Conservation (phyloP, 1,140 invertebrate species). For the Pseudomyrmex gracilis region DNA sequence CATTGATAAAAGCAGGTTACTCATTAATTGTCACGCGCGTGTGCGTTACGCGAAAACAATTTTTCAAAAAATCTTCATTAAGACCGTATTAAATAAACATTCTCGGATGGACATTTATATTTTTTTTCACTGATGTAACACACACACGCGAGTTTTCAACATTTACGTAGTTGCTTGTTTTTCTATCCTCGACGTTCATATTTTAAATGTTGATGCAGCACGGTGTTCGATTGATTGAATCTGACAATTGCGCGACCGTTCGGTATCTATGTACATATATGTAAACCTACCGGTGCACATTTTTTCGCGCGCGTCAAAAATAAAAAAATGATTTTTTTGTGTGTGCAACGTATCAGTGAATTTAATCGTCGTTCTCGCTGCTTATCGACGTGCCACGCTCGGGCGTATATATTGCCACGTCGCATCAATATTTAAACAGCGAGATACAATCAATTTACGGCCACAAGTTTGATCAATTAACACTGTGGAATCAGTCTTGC, state of each 20-base stretch:
- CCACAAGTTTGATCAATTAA: constrained; percentile 23
- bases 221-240: constrained; percentile 46
- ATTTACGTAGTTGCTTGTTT: constrained; percentile 23
- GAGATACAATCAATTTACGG: constrained; percentile 40
- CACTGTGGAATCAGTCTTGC: not conserved
- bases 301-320: not conserved
- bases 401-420: constrained; percentile 12
- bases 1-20: not conserved
- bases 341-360: constrained; percentile 25
- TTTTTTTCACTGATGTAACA: constrained; percentile 33
- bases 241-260: constrained; percentile 26
- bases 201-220: constrained; percentile 55
- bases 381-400: constrained; percentile 29
- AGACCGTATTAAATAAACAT: constrained; percentile 7
- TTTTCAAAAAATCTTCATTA: constrained; percentile 20
- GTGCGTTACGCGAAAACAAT: not conserved
- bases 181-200: constrained; percentile 30
- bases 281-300: not conserved
- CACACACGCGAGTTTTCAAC: constrained; percentile 12
- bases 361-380: constrained; percentile 43
- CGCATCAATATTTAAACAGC: constrained; percentile 55
- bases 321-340: constrained; percentile 12
- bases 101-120: constrained; percentile 6
- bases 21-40: not conserved
- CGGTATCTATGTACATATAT: not conserved